phyloP scores from a whole-genome alignment of 2,113 vertebrate genomes.

The Hemibagrus wyckioides region DNA sequence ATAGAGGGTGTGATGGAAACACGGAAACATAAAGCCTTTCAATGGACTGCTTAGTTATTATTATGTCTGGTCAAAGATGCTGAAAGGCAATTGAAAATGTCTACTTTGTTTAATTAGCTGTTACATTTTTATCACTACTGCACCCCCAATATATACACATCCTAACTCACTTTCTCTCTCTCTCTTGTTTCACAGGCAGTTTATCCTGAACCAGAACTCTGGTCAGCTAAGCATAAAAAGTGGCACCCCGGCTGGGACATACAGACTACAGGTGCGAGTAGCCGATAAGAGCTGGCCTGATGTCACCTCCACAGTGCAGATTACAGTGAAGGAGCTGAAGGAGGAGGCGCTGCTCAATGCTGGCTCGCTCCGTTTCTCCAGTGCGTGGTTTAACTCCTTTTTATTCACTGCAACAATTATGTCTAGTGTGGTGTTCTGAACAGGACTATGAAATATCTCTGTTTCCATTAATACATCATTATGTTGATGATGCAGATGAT shows the following conservation, averaged over 20 bases:
- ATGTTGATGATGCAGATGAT: not conserved
- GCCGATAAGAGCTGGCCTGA: constrained; percentile 85
- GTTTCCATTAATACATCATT: not conserved
- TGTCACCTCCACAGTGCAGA: constrained; percentile 78
- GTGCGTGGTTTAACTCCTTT: constrained; percentile 65
- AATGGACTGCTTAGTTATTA: constrained; percentile 8
- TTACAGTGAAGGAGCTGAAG: constrained; percentile 77
- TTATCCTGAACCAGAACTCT: constrained; percentile 80
- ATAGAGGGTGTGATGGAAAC: not conserved
- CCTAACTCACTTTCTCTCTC: not conserved
- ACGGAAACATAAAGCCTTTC: not conserved
- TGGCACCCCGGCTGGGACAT: constrained; percentile 76
- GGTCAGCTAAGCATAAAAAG: constrained; percentile 81
- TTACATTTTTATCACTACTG: not conserved
- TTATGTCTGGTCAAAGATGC: constrained; percentile 2
- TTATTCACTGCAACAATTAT: not conserved
- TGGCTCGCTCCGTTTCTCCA: constrained; percentile 78
- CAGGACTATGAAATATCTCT: not conserved
- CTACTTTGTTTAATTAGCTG: not conserved
- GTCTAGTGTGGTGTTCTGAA: not conserved
- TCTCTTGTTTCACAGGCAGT: constrained; percentile 69
- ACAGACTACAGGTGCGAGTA: constrained; percentile 80
- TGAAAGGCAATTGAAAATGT: constrained; percentile 3
- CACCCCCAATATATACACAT: not conserved
- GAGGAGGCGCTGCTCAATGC: constrained; percentile 75